Base-by-base conservation (phyloP, 2,113 vertebrate genomes). In the Tyto alba region DNA sequence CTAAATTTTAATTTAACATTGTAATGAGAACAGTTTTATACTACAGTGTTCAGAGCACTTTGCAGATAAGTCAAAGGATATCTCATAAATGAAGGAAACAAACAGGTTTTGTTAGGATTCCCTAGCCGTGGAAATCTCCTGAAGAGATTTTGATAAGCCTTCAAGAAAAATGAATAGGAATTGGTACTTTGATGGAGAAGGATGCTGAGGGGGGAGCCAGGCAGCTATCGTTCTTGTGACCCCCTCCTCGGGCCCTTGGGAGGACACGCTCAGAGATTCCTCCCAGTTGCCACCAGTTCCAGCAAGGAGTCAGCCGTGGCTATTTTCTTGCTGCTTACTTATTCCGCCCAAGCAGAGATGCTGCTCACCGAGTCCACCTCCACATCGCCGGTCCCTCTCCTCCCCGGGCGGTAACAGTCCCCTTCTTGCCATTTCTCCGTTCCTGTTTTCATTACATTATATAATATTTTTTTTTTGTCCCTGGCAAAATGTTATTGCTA, bases 1-100 rank as follows among this genome's bases (percentile, higher is more conserved):
- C 94, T 97, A 97, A 95, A 95, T 93, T 97, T 96, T 96, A 97
- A 97, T 98, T 97, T 97, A 97, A 91, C 80, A 59, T 92, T 92
- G 91, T 90, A 95, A 96, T 92, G 95, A 97, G 96, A 92, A 73
- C 68, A 67, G 64, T 90, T 96, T 96, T 90, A 7, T 81, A 5
- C 72, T 50, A 11, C 41, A 47, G 81, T 36, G 57, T 72, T 82
- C 19, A 3, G 25, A 74, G 82, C 56, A 72, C 84, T 94, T 95
- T 32, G 15, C 66, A 69, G 85, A 59, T 71, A 82, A 97, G 86
- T 90, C 34, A 57, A 96, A 66, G 76, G 48, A n/a, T 53, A 29
- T 27, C 57, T 87, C 82, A 34, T 45, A 94, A 95, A 93, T 41
- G 68, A 88, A 83, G 91, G 89, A 83, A 94, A 88, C 27, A 66